A percentile compares a stretch with the other conserved stretches of the same genome.
These are phyloP conservation scores for Autographa pulchrina DNA, from an alignment of 2,888 invertebrate species.

Conservation along the genomic window DNA sequence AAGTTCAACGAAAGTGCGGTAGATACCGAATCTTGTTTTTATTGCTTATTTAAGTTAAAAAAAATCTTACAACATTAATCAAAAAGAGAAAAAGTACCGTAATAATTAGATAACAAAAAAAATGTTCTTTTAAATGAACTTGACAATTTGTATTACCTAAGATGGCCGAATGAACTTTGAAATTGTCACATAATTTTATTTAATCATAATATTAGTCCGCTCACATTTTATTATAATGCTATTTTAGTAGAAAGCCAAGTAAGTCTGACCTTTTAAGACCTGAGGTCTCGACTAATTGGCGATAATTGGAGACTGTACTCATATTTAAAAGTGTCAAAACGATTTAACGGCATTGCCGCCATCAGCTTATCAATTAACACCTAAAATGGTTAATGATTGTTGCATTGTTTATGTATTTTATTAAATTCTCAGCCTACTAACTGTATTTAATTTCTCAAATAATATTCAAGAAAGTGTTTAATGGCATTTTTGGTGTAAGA, in stretches of 20 bases:
- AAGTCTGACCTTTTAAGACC: background rate
- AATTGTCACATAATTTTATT: background rate
- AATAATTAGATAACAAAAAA: no score
- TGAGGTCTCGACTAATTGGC: conserved; percentile 1
- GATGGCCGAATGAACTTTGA: no score
- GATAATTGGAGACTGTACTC: background rate
- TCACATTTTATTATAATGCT: background rate
- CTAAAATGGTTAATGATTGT: background rate
- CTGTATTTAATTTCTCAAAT: background rate
- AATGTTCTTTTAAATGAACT: no score
- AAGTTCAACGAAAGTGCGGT: conserved; percentile 4
- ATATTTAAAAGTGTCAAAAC: background rate
- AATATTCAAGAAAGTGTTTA: background rate
- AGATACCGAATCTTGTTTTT: background rate
- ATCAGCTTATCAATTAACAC: background rate
- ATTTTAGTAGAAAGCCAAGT: background rate
- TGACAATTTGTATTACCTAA: no score
- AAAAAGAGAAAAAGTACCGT: background rate
- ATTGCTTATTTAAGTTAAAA: background rate
- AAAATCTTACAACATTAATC: background rate
- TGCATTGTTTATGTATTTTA: background rate
- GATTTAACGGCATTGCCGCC: conserved; percentile 1
- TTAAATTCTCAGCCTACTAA: no score
- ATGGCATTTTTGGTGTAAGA: background rate
- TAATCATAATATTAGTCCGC: background rate